Conservation (phyloP, 1,140 invertebrate species). For the Tetragonula clypearis region DNA sequence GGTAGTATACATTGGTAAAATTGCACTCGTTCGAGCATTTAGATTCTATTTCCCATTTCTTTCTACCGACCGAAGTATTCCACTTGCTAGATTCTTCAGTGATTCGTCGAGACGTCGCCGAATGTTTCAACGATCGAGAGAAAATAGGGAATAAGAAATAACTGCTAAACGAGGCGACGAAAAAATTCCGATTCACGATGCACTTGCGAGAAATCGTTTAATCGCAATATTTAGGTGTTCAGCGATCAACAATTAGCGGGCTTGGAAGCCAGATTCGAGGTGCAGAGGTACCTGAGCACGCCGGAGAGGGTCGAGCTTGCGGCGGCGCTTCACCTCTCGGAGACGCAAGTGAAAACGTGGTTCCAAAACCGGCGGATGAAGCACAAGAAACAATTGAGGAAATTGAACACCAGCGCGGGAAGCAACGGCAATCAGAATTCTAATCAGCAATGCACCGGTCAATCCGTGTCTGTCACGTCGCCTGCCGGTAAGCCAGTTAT, state of each 20-base stretch:
- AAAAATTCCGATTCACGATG: not conserved
- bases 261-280: slow-evolving; percentile 96
- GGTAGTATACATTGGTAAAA: too few relatives aligned
- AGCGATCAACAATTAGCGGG: slow-evolving; percentile 98
- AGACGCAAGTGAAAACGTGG: slow-evolving; percentile 99
- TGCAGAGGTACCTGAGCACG: slow-evolving; percentile 97
- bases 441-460: slow-evolving; percentile 66
- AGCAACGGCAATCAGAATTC: slow-evolving; percentile 54
- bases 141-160: not conserved
- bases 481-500: slow-evolving; percentile 71
- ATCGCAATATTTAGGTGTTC: slow-evolving; percentile 86
- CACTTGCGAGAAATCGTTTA: not conserved
- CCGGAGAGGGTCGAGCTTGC: slow-evolving; percentile 98
- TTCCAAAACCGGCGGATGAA: slow-evolving; percentile 99
- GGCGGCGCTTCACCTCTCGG: slow-evolving; percentile 94
- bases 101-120: too few relatives aligned
- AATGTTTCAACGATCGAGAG: too few relatives aligned
- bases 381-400: slow-evolving; percentile 96
- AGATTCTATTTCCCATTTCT: too few relatives aligned
- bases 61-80: too few relatives aligned
- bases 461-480: slow-evolving; percentile 72
- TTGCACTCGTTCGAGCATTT: too few relatives aligned
- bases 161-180: not conserved
- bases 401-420: slow-evolving; percentile 81
- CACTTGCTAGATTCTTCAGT: too few relatives aligned